These are phyloP conservation scores for Oryzias curvinotus DNA, from an alignment of 2,113 vertebrate species.

Conservation along the genomic window DNA sequence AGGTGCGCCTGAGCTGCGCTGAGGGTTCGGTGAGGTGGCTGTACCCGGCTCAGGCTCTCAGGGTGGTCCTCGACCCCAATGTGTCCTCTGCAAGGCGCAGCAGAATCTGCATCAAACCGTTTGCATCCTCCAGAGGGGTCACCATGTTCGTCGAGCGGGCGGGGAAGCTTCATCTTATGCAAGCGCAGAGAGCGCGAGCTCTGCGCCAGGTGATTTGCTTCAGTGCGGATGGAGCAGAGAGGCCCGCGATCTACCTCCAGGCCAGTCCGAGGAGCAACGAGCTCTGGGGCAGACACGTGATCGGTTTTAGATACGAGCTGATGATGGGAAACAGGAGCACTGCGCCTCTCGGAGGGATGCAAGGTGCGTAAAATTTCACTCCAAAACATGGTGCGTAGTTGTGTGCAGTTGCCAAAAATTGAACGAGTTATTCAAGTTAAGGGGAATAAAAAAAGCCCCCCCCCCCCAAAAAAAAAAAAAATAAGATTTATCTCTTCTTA, in stretches of 20 bases:
- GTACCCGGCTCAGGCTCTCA: conserved; percentile 75
- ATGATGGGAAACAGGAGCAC: conserved; percentile 70
- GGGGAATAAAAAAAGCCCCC: too few species aligned
- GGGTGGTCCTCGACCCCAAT: conserved; percentile 78
- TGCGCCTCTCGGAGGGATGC: conserved; percentile 21
- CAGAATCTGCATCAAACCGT: conserved; percentile 76
- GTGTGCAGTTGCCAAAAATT: too few species aligned
- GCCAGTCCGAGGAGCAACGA: conserved; percentile 68
- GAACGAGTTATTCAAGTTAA: too few species aligned
- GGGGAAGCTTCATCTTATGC: conserved; percentile 71
- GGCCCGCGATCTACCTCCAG: conserved; percentile 79
- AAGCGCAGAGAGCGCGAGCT: conserved; percentile 40
- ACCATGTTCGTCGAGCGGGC: conserved; percentile 73
- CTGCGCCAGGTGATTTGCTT: conserved; percentile 77
- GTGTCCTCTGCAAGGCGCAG: conserved; percentile 54
- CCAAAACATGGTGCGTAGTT: too few species aligned
- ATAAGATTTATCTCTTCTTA: too few species aligned
- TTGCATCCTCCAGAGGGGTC: conserved; percentile 69
- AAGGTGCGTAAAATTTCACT: conserved; percentile 59
- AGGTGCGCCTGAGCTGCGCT: conserved; percentile 79
- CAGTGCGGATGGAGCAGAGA: conserved; percentile 42
- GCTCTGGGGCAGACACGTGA: conserved; percentile 59
- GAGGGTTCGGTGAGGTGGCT: conserved; percentile 79
- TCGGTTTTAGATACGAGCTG: conserved; percentile 82
- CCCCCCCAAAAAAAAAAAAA: too few species aligned